These are phyloP conservation scores for Parnassius orleans DNA, from an alignment of 2,888 invertebrate species.

Conservation along the genomic window DNA sequence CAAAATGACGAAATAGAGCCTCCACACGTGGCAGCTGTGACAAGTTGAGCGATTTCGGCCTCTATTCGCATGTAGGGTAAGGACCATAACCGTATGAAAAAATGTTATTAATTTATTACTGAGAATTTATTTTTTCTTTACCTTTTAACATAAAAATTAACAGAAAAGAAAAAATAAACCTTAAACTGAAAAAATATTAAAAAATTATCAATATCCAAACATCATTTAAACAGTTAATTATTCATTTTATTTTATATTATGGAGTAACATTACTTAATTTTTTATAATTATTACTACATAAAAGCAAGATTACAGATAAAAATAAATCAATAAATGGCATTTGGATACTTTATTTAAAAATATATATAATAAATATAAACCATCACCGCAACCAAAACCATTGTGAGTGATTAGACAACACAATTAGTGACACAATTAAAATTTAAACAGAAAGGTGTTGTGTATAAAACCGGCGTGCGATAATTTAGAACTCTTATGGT, in stretches of 20 bases:
- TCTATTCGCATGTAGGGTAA: slow-evolving; percentile 46
- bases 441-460: slow-evolving; percentile 21
- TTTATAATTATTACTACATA: neutral
- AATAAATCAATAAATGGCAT: slow-evolving; percentile 8
- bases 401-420: slow-evolving; percentile 49
- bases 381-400: slow-evolving; percentile 43
- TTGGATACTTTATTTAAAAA: slow-evolving; percentile 23
- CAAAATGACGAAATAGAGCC: slow-evolving; percentile 69
- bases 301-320: neutral
- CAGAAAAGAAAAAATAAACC: slow-evolving; percentile 13
- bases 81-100: slow-evolving; percentile 47
- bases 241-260: neutral
- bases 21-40: slow-evolving; percentile 72
- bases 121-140: slow-evolving; percentile 10
- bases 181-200: slow-evolving; percentile 3
- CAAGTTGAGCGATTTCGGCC: slow-evolving; percentile 77
- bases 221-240: slow-evolving; percentile 10
- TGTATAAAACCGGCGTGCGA: slow-evolving; percentile 16
- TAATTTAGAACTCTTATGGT: neutral
- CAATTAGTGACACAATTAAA: slow-evolving; percentile 34
- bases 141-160: neutral
- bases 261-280: neutral
- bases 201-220: slow-evolving; percentile 15
- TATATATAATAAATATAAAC: slow-evolving; percentile 28
- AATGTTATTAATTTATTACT: slow-evolving; percentile 16